A percentile compares a stretch with the other conserved stretches of the same genome.
Evolutionary conservation across 2,888 invertebrate species (phyloP).

Genomic region (Charanyca ferruginea): DNA sequence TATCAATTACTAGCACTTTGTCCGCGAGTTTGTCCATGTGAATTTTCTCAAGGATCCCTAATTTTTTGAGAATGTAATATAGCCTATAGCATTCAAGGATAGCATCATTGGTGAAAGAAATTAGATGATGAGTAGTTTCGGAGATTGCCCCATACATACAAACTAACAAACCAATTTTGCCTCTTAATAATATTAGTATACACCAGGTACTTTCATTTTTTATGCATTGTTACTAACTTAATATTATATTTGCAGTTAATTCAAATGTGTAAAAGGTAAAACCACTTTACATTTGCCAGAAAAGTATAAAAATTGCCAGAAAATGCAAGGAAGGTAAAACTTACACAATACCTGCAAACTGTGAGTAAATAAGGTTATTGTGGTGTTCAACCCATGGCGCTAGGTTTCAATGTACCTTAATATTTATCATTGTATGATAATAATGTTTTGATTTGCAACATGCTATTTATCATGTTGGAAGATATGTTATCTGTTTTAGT

Average conservation of each 20-base stretch:
- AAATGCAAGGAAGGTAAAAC: not conserved
- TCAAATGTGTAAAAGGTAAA: not conserved
- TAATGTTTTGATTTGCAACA: conserved; percentile 1
- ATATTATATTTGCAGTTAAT: conserved; percentile 15
- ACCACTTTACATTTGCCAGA: conserved; percentile 2
- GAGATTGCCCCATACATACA: too few species aligned
- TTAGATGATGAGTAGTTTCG: too few species aligned
- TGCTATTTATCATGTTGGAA: not conserved
- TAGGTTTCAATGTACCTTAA: not conserved
- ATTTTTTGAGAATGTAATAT: too few species aligned
- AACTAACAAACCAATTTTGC: too few species aligned
- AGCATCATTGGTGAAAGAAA: too few species aligned
- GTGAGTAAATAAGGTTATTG: conserved; percentile 9
- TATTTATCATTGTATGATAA: not conserved
- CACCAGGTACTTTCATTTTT: too few species aligned
- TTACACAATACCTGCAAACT: not conserved
- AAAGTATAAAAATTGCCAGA: not conserved
- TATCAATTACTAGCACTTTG: too few species aligned
- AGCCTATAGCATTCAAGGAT: too few species aligned
- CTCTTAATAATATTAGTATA: too few species aligned
- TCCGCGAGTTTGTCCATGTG: too few species aligned
- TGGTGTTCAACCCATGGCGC: not conserved
- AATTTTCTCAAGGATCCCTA: too few species aligned
- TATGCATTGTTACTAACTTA: conserved; percentile 11
- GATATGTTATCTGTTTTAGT: conserved; percentile 5